These are phyloP conservation scores for Spisula subtruncata DNA, from an alignment of 2,888 invertebrate genomes.

Conservation along the genomic window DNA sequence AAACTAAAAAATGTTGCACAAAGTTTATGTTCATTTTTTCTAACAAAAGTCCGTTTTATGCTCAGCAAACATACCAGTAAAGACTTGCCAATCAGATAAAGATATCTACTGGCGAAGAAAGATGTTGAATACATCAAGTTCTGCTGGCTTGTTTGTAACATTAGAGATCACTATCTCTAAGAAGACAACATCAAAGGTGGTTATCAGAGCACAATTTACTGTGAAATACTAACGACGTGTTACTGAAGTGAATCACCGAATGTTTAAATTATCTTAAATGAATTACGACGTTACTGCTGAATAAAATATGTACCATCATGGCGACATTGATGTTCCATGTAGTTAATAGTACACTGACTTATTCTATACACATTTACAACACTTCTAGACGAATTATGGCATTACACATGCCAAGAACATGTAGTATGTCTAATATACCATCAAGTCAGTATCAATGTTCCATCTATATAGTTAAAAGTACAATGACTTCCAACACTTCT, in stretches of 20 bases:
- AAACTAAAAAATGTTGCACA: too few species aligned
- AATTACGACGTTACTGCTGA: neutral
- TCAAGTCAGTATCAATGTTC: too few species aligned
- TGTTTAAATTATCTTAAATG: neutral
- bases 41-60: neutral
- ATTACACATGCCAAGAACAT: too few species aligned
- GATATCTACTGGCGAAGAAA: neutral
- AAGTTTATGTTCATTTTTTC: too few species aligned
- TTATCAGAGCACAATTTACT: neutral
- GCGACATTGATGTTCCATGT: neutral
- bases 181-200: conserved; percentile 12
- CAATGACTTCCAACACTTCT: neutral
- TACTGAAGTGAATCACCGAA: neutral
- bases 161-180: neutral
- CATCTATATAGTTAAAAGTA: neutral
- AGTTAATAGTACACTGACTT: neutral
- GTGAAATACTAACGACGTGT: conserved; percentile 3
- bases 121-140: neutral
- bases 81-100: neutral
- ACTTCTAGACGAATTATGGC: too few species aligned
- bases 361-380: neutral
- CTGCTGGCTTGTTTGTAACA: neutral
- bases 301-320: neutral
- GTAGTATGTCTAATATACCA: neutral
- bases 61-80: neutral